Base-by-base conservation (phyloP, 2,888 invertebrate genomes). In the Phania funesta region DNA sequence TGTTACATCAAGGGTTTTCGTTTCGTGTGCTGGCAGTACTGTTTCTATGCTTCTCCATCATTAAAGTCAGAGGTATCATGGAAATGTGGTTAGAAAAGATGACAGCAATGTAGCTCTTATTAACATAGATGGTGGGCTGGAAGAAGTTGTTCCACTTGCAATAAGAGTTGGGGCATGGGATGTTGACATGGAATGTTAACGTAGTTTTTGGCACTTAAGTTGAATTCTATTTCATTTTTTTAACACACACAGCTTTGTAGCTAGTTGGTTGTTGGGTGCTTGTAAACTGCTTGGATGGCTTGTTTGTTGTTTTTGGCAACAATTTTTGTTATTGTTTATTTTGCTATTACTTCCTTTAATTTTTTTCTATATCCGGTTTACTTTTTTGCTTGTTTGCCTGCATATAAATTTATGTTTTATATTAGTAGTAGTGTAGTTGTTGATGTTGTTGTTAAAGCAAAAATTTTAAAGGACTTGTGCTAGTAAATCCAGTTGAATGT, bases 401-500 rank as follows among this genome's bases (percentile, higher is more conserved):
- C 60, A 32, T 32, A 6, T 46, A 13, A 7, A 35, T 16, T 50
- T 32, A 13, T 35, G 50, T 44, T 5, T n/a, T 48, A 11, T 18
- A 9, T 9, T 46, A 32, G 1, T n/a, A 38, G 18, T 29, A 44
- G 16, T 16, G 7, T 44, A 16, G 13, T 9, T 24, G 11, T 1
- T 41, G 13, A 4, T 50, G 7, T 22, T 67, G 48, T 68, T 44
- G 9, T 67, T 41, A 18, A 16, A n/a, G 13, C 16, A 41, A 6
- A 9, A 46, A 32, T 3, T 11, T 50, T 26, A 20, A 52, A 16
- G 0, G 41, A 29, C 32, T 46, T 56, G n/a, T 48, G 11, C 73
- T 73, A 79, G 70, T 77, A 71, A 48, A 62, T 71, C 74, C 74
- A 75, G 77, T 79, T 74, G 18, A 60, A 70, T 44, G 67, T 13